Evolutionary conservation across 2,888 invertebrate species (phyloP).

Genomic region (Heteromurus nitidus): DNA sequence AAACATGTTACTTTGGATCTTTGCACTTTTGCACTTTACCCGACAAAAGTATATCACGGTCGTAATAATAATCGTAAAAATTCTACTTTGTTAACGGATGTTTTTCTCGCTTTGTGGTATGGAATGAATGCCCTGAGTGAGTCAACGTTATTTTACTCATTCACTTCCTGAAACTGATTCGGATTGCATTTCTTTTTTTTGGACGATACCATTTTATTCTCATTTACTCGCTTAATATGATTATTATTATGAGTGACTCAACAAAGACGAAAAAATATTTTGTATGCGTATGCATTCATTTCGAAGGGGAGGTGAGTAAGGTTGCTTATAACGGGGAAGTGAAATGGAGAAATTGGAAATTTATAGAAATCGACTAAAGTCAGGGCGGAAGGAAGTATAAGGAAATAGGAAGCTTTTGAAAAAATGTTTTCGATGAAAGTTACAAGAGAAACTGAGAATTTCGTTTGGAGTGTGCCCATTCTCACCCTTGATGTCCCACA

Average conservation of each 20-base stretch:
- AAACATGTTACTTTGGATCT: too few species aligned
- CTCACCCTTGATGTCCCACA: too few species aligned
- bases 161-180: too few species aligned
- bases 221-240: not conserved
- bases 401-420: too few species aligned
- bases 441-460: constrained; percentile 9
- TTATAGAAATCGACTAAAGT: not conserved
- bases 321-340: constrained; percentile 3
- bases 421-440: constrained; percentile 2
- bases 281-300: too few species aligned
- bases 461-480: too few species aligned
- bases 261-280: too few species aligned
- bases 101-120: too few species aligned
- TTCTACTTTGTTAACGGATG: constrained; percentile 10
- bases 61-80: not conserved
- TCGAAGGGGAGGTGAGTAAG: constrained; percentile 9
- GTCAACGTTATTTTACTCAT: too few species aligned
- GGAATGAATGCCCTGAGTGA: too few species aligned
- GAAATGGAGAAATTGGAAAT: not conserved
- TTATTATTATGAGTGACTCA: not conserved
- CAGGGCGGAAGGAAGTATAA: constrained; percentile 14
- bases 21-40: not conserved
- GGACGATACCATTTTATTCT: constrained; percentile 28
- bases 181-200: too few species aligned
- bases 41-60: not conserved